Conservation (phyloP, 2,113 vertebrate species). For the Neopipo cinnamomea region DNA sequence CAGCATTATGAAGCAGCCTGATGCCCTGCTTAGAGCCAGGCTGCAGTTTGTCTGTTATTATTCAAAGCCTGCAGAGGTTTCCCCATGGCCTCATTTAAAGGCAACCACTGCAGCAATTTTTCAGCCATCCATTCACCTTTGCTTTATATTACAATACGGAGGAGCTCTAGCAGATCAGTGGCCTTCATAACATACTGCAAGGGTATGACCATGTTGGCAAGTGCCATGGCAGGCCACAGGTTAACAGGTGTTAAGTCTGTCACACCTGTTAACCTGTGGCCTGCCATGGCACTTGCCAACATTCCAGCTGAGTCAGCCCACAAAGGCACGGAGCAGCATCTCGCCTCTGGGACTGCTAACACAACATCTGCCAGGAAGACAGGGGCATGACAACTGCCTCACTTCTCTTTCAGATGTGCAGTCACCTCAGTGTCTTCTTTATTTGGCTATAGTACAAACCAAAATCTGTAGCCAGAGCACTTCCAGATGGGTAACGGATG, state of each 20-base stretch:
- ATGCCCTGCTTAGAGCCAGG: background rate
- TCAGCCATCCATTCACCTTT: background rate
- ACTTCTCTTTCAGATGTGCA: background rate
- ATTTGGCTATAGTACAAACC: background rate
- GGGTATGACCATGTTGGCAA: too few relatives aligned
- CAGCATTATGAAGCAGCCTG: background rate
- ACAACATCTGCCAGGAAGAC: background rate
- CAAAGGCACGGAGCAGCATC: rapidly evolving
- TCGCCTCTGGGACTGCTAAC: background rate
- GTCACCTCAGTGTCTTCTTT: background rate
- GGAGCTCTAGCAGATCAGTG: background rate
- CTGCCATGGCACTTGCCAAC: background rate
- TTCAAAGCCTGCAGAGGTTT: background rate
- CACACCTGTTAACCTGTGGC: background rate
- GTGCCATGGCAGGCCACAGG: too few relatives aligned
- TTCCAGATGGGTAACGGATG: background rate
- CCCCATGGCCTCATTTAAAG: background rate
- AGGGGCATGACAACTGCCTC: background rate
- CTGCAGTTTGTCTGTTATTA: background rate
- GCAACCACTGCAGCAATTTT: background rate
- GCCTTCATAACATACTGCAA: background rate
- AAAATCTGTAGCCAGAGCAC: background rate
- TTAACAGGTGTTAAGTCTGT: too few relatives aligned
- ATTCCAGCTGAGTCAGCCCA: background rate
- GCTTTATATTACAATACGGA: background rate